A percentile compares a stretch with the other conserved stretches of the same genome.
These are phyloP conservation scores for Orthonyx spaldingii DNA, from an alignment of 2,113 vertebrate species.

Conservation along the genomic window DNA sequence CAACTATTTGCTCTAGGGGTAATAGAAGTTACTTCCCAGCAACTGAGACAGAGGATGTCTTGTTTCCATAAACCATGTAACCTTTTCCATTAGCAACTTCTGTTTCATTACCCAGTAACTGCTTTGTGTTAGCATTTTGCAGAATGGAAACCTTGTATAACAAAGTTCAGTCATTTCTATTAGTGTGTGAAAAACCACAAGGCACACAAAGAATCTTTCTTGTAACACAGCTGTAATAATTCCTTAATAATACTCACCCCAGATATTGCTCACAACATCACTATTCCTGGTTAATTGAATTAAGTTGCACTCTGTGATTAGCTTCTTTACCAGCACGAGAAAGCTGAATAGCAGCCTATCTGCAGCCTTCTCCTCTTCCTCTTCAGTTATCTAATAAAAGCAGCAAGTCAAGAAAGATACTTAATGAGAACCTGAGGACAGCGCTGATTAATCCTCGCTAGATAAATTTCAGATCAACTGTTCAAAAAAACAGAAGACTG, in stretches of 20 bases:
- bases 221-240: not conserved
- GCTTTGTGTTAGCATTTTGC: not conserved
- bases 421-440: not conserved
- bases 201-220: not conserved
- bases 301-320: constrained; percentile 84
- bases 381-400: constrained; percentile 80
- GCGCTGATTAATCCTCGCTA: not conserved
- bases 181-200: not conserved
- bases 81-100: not conserved
- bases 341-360: constrained; percentile 87
- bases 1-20: not conserved
- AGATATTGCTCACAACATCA: constrained; percentile 76
- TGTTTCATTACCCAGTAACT: not conserved
- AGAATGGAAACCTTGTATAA: not conserved
- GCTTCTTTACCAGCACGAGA: constrained; percentile 86
- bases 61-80: not conserved
- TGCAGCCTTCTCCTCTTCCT: constrained; percentile 86
- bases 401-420: not conserved
- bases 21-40: not conserved
- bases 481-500: not conserved
- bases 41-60: not conserved
- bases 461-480: not conserved
- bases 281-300: constrained; percentile 75
- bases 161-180: not conserved
- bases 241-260: constrained; percentile 75